Evolutionary conservation across 1,140 invertebrate genomes (phyloP), one percentile per base, ranked within the genome.

Genomic region (Solen grandis): DNA sequence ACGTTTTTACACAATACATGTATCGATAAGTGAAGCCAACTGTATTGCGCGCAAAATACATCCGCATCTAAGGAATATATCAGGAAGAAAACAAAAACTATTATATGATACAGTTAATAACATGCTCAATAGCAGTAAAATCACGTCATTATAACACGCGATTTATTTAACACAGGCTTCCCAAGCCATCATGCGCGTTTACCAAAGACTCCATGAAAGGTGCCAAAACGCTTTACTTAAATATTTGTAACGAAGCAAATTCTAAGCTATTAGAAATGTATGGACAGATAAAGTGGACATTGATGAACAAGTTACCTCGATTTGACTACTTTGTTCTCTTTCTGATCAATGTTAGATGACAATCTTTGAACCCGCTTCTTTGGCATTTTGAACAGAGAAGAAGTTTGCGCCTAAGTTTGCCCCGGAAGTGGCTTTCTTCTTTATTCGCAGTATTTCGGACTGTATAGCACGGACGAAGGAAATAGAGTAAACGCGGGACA

Each of bases 321-420:
- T 54, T 70, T 81, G 33, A 31, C 50, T 16, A 72, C 62, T 65
- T 33, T 77, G 68, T 84, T 84, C 38, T 84, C 77, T 74, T 84
- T 84, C 19, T 70, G 50, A 55, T 77, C 78, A n/a, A 81, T 65
- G 46, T 31, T 5, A 8, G 31, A 66, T 16, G 35, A 14, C 46
- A 27, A 65, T 77, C 63, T 77, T 77, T 66, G 60, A 41, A 57
- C 52, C 62, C 74, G 74, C 74, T 77, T 77, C 68, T 68, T 77
- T 35, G 74, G 74, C 74, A 77, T 77, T 57, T 77, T 74, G 55
- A 38, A 74, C 41, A 46, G 57, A 38, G 72, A 63, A 65, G 41
- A 65, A 35, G 14, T 68, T 77, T 54, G 74, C 74, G 74, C 74
- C 74, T 50, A 77, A 41, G 13, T 10, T 52, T 65, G 74, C 66